Base-by-base conservation (phyloP, 1,140 invertebrate genomes). In the Battus philenor region DNA sequence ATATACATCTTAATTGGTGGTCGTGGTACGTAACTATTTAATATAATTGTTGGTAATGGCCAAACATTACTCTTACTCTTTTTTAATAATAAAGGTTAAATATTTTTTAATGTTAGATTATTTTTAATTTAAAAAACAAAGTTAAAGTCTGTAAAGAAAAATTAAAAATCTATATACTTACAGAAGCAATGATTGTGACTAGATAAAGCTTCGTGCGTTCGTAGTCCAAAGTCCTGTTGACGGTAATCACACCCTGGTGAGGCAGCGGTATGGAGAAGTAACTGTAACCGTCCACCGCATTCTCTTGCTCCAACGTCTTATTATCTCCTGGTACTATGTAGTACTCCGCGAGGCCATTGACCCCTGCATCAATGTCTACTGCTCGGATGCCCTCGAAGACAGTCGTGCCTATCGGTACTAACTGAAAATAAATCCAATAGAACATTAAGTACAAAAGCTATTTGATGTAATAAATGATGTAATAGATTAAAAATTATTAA, bases 181-280 rank as follows among this genome's bases (percentile, higher is more conserved):
- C 95, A 81, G 93, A 93, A 50, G 95, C 95, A 50, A 96, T 90
- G 69, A 97, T 92, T 47, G 94, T 96, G 68, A 97, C 90, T 69
- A 95, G 92, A 83, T 95, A 97, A 58, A 93, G 90, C 71, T 95
- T 92, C n/a, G 92, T 94, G 67, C 90, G 92, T 74, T 97, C 95
- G 76, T 93, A 97, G 86, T 97, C 95, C 59, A 97, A 87, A 15
- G 91, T 94, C 57, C 93, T 91, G 66, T 94, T 94, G n/a, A 97
- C 91, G 5, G 94, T 95, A 47, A 97, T 91, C 66, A 95, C 92
- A 50, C 95, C 95, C 79, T 96, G 94, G 82, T 97, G 95, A 3
- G 95, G 95, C 59, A 95, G 89, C 41, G 94, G 93, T 80, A 96
- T 96, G 45, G 91, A 89, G 78, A 97, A 96, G 63, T 90, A 92